Conservation (phyloP, 37 sponge, comb jelly and placozoan species). For the Lycopodina hypogea region DNA sequence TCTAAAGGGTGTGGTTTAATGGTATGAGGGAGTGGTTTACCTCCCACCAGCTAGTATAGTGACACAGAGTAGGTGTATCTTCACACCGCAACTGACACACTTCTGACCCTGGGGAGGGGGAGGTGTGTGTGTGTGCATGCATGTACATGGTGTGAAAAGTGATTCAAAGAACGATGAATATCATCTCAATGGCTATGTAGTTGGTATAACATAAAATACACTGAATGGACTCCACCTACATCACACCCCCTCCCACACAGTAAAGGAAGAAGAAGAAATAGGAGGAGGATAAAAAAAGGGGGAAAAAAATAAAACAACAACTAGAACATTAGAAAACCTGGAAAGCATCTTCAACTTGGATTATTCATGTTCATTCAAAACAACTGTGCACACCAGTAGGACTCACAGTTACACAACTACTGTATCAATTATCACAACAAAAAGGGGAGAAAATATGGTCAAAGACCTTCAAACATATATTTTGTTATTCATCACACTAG, state of each 20-base stretch:
- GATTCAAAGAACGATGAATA: neutral
- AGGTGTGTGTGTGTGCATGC: neutral
- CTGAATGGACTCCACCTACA: neutral
- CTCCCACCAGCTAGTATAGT: constrained; percentile 19
- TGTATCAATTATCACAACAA: too few species aligned
- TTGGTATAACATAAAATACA: neutral
- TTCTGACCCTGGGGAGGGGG: constrained; percentile 20
- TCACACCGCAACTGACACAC: constrained; percentile 20
- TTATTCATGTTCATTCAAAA: too few species aligned
- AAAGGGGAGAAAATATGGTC: too few species aligned
- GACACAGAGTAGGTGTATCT: constrained; percentile 30
- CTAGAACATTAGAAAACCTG: too few species aligned
- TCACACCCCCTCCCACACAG: neutral
- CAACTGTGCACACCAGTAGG: too few species aligned
- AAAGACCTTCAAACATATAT: too few species aligned
- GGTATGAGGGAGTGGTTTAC: neutral
- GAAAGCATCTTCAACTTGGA: too few species aligned
- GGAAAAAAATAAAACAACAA: too few species aligned
- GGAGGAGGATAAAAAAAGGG: too few species aligned
- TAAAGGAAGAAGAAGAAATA: too few species aligned
- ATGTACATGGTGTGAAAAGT: neutral
- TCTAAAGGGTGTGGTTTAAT: neutral
- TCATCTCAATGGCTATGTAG: neutral
- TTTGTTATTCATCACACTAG: too few species aligned
- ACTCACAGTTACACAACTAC: too few species aligned